Evolutionary conservation across 2,113 vertebrate genomes (phyloP), one percentile per base, ranked within the genome.

Genomic region (Cottus gobio): DNA sequence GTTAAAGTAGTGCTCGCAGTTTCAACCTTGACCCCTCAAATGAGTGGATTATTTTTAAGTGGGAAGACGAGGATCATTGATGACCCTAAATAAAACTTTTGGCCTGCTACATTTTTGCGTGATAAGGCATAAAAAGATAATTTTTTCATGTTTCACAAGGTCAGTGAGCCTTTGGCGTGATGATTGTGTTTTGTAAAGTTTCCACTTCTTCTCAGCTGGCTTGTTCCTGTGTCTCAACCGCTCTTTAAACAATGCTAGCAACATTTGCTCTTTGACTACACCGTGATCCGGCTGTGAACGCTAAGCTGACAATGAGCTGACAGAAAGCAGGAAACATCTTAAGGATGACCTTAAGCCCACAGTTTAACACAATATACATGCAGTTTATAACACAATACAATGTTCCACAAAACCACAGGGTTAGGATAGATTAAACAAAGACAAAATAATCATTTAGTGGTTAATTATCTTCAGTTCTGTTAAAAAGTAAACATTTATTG

Each of bases 141-240:
- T 12, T 61, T 36, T 72, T 37, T 74, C 1, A 12, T 26, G 10
- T 20, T 60, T 39, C 8, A 60, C 42, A 75, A 74, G 48, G 31
- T 85, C 62, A 13, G 5, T 46, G 13, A 39, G 24, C 10, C 13
- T 67, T 70, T 74, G 20, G 20, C 22, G 46, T 5, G 18, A 37
- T 52, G 8, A 28, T 62, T 67, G 61, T 63, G 52, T 58, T 73
- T 30, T 24, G 20, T 72, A 7, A 77, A 26, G 46, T 60, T 71
- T 65, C 12, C 10, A n/a, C 65, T 31, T 77, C 54, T 34, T 11
- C 24, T 76, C 46, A 50, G 50, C 39, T 69, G 64, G 48, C 20
- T 37, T 57, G 15, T 50, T 67, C 13, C 37, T 20, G 22, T 56
- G 34, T 63, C 54, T 74, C 28, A 81, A 67, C 61, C 16, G 56